Evolutionary conservation across 2,888 invertebrate genomes (phyloP), one percentile per base, ranked within the genome.

Genomic region (Nineta flava): DNA sequence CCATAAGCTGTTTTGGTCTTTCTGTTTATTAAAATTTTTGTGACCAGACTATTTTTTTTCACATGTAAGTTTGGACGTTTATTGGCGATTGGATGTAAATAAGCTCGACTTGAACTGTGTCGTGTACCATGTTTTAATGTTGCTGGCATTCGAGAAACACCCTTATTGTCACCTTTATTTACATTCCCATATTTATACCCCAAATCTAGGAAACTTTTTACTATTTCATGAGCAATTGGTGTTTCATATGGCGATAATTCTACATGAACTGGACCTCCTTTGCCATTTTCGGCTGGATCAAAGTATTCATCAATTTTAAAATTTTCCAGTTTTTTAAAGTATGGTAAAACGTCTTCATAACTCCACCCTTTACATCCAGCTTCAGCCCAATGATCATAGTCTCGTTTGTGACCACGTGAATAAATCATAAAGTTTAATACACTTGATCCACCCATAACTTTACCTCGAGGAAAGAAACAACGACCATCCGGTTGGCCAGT

Each of bases 361-460:
- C 79, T 75, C 87, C 87, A 87, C 0, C 83, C 84, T 0, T 72
- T 64, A 61, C 83, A 83, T 1, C 84, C 87, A 58, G 78, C 61
- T 1, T 68, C 69, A 12, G 76, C 76, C 91, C 91, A 91, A 4
- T 71, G 66, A 58, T 90, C 81, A 61, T 83, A 91, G 59, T 91
- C 88, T 4, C 70, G 65, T 1, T 73, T 71, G 57, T 79, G 73
- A 10, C 84, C 87, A 53, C 85, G 68, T 0, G 82, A 83, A 58
- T 83, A 86, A 58, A 83, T 79, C 87, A 91, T 87, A 57, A 80
- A 81, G 61, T 90, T 90, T 9, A 88, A 68, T 0, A 83, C 79
- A 54, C 83, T 83, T 7, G 81, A 81, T 2, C 91, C 91, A 6
- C 91, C 91, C 60, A 91, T 74, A 0, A 85, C 84, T 63, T 83